Evolutionary conservation across 2,113 vertebrate genomes (phyloP).

Genomic region (Barbus barbus): DNA sequence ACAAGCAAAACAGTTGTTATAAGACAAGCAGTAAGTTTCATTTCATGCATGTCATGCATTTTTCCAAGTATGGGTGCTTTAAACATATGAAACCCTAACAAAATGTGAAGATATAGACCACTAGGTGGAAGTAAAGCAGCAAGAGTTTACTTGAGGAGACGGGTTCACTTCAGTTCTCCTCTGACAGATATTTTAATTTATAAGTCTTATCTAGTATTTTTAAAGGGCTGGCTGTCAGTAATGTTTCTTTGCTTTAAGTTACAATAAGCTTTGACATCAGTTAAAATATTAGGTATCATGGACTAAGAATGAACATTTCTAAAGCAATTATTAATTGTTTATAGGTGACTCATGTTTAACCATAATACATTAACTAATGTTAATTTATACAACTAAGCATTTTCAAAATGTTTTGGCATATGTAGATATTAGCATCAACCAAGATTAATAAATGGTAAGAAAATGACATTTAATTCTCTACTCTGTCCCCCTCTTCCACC

Average conservation of each 20-base stretch:
- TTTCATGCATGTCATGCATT: constrained; percentile 16
- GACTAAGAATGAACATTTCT: background rate
- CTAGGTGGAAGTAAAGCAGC: constrained; percentile 15
- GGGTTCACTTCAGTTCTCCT: background rate
- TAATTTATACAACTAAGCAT: background rate
- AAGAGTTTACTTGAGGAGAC: background rate
- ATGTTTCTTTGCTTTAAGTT: background rate
- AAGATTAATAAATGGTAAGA: background rate
- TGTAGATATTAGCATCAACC: background rate
- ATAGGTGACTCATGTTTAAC: background rate
- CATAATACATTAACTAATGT: background rate
- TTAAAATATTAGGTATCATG: background rate
- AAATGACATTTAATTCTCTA: too few relatives aligned
- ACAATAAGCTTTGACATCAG: background rate
- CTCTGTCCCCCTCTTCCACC: too few relatives aligned
- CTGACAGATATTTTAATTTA: background rate
- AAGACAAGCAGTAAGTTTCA: background rate
- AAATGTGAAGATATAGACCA: background rate
- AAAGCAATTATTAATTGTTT: too few relatives aligned
- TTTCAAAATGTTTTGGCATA: background rate
- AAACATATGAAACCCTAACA: background rate
- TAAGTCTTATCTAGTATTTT: background rate
- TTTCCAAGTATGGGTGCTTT: background rate
- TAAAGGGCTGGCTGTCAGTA: background rate
- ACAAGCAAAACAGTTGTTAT: background rate